A percentile compares a stretch with the other conserved stretches of the same genome.
These are phyloP conservation scores for Sterna hirundo DNA, from an alignment of 2,113 vertebrate genomes.

Conservation along the genomic window DNA sequence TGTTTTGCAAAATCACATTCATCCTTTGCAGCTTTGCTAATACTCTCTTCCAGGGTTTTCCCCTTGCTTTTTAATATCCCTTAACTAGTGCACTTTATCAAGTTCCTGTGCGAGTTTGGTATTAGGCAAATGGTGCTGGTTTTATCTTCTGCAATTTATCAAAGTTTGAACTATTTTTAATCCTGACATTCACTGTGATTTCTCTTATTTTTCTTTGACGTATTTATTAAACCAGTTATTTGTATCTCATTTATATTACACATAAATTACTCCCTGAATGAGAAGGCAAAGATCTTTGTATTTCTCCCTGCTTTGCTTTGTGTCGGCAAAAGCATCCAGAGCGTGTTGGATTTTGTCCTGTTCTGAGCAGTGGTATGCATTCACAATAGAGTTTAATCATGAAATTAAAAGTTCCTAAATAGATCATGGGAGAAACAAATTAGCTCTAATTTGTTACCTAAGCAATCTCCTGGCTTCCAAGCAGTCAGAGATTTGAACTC, in stretches of 20 bases:
- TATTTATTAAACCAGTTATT: slow-evolving; percentile 4
- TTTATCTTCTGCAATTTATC: slow-evolving; percentile 5
- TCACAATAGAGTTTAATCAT: background rate
- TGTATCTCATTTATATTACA: background rate
- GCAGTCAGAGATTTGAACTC: background rate
- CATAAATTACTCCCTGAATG: background rate
- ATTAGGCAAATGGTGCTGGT: background rate
- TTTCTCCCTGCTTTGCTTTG: background rate
- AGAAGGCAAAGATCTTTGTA: background rate
- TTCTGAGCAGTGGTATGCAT: background rate
- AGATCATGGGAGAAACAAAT: slow-evolving; percentile 6
- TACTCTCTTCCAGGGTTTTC: background rate
- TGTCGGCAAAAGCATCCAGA: background rate
- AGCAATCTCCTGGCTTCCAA: slow-evolving; percentile 8
- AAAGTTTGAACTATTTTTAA: background rate
- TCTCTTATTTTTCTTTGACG: background rate
- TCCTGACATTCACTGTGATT: background rate
- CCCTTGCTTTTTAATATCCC: background rate
- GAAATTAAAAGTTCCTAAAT: slow-evolving; percentile 31
- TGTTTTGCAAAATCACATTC: slow-evolving; percentile 14
- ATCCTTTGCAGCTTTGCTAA: background rate
- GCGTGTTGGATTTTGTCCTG: background rate
- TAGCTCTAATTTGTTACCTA: background rate
- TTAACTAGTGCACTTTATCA: background rate
- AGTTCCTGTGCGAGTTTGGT: background rate